These are phyloP conservation scores for Planiliza haematocheilus DNA, from an alignment of 2,113 vertebrate species.

Conservation along the genomic window DNA sequence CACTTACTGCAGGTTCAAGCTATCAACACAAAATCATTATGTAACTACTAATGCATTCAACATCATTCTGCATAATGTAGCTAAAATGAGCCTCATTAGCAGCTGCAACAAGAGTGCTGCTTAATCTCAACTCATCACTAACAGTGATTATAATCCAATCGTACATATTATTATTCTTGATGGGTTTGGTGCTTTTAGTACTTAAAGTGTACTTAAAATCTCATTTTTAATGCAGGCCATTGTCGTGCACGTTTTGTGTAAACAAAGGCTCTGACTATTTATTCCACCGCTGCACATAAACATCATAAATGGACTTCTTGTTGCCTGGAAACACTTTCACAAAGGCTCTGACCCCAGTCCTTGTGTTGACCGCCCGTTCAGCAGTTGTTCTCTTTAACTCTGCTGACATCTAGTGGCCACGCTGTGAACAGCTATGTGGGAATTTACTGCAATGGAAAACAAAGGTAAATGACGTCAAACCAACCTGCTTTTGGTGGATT, in stretches of 20 bases:
- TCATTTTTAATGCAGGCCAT: background rate
- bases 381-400: slow-evolving; percentile 15
- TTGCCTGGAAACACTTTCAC: slow-evolving; percentile 59
- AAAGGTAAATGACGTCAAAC: background rate
- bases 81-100: background rate
- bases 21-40: background rate
- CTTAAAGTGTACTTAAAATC: no score
- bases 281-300: slow-evolving; percentile 4
- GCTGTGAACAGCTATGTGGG: background rate
- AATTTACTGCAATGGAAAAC: background rate
- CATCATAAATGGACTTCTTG: slow-evolving; percentile 26
- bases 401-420: slow-evolving; percentile 65
- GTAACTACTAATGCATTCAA: no score
- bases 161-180: background rate
- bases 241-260: background rate
- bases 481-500: no score
- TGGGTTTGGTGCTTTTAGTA: background rate
- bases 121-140: slow-evolving; percentile 3
- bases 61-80: no score
- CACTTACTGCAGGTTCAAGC: background rate
- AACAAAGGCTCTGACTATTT: background rate
- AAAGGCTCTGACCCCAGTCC: background rate
- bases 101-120: background rate
- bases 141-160: background rate
- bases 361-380: background rate